Base-by-base conservation (phyloP, 37 sponge, comb jelly and placozoan species). In the Spongilla lacustris region DNA sequence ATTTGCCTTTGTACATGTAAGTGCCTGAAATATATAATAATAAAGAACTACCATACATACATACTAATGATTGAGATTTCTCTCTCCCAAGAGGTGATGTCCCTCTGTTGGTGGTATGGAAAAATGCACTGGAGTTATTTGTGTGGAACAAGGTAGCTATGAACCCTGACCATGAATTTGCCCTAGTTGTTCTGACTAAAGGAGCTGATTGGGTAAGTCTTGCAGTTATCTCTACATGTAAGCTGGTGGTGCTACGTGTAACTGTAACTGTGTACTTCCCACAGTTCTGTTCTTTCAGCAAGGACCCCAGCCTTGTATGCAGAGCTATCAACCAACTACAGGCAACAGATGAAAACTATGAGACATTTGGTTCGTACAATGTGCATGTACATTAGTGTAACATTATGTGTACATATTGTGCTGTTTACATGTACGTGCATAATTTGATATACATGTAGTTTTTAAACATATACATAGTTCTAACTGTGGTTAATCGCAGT, bases 141-240 rank as follows among this genome's bases (percentile, higher is more conserved):
- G 86, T 94, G n/a, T 83, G 67, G 72, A 91, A 91, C 77, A 94
- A 94, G 80, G 46, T 36, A 26, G 36, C 66, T 19, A 73, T 94
- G 68, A 94, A 84, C 77, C 75, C 77, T 10, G 50, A 89, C 14
- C 95, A 94, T 71, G 87, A 91, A 78, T 94, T 91, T 91, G 95
- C 88, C 9, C 67, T 94, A 0, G 84, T 94, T 34, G 82, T 89
- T 0, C 84, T 94, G 24, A 77, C 67, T 30, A 89, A 88, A 32
- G 66, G 71, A 49, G 95, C 95, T 5, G 75, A 76, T 33, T 90
- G 91, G 91, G 91, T 90, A 32, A 66, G 82, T 66, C 36, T 11
- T 66, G 23, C 11, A 70, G 36, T 31, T 6, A 67, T 25, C 74
- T 34, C 11, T n/a, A 31, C 34, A 31, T 76, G 71, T 9, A 10